Base-by-base conservation (phyloP, 2,888 invertebrate genomes). In the Hermodice carunculata region DNA sequence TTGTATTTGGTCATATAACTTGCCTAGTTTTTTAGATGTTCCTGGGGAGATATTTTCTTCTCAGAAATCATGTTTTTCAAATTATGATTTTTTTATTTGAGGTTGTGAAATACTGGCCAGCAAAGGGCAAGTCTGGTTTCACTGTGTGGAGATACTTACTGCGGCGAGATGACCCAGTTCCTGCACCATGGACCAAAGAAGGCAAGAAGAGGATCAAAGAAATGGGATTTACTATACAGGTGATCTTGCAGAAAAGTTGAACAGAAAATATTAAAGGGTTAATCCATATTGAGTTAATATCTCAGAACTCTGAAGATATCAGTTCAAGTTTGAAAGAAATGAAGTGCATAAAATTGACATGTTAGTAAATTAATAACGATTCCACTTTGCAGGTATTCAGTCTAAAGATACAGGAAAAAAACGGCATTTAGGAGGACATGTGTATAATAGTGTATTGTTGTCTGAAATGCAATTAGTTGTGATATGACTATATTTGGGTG, bases 31-130 rank as follows among this genome's bases (percentile, higher is more conserved):
- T n/a, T n/a, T n/a, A n/a, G n/a, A n/a, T n/a, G n/a, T n/a, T n/a
- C n/a, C n/a, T n/a, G n/a, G n/a, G n/a, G n/a, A n/a, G n/a, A n/a
- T n/a, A n/a, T 37, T 37, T 37, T 11, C 37, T 14, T 14, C 37
- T 8, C 14, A 37, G 8, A 37, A 37, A 14, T 37, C 8, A 37
- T 37, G 37, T 37, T 37, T 11, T 37, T 11, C 37, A 37, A 37
- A 37, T 37, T 28, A 6, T 49, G 6, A 11, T 8, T 34, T 44
- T 29, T 2, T 51, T 8, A 11, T 29, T 74, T 14, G 70, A 86
- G 86, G 91, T 95, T 0, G 92, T 93, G 0, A 93, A 92, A 76
- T 94, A 94, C 81, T 94, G 92, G 86, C 92, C 92, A 0, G 91
- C 92, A 81, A 91, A 89, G 64, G 94, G 93, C 0, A 88, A 91